These are phyloP conservation scores for Drosophila orosa DNA, from an alignment of 1,140 invertebrate species.

Conservation along the genomic window DNA sequence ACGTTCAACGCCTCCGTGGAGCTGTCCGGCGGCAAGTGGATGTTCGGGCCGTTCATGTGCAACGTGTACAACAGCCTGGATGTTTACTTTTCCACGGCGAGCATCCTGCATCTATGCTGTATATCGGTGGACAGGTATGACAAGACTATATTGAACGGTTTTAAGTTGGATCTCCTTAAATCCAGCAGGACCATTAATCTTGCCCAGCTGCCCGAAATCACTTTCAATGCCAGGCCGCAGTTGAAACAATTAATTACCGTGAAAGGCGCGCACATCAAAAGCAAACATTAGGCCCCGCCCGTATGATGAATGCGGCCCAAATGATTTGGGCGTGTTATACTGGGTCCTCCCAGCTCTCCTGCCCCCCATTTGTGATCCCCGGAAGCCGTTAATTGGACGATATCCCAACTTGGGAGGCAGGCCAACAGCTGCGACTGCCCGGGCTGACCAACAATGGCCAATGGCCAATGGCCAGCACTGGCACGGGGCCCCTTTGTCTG, in stretches of 20 bases:
- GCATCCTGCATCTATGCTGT: conserved; percentile 96
- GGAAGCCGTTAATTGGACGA: conserved; percentile 68
- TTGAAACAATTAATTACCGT: conserved; percentile 76
- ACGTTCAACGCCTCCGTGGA: conserved; percentile 97
- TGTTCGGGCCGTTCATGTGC: conserved; percentile 95
- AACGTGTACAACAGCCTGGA: conserved; percentile 97
- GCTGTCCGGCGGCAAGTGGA: conserved; percentile 90
- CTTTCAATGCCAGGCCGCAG: conserved; percentile 53
- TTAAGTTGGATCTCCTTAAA: conserved; percentile 28
- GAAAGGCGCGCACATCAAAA: conserved; percentile 77
- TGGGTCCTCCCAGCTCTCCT: conserved; percentile 1
- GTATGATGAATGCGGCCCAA: conserved; percentile 79
- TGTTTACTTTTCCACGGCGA: conserved; percentile 97
- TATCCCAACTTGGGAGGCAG: conserved; percentile 37
- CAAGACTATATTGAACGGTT: conserved; percentile 10
- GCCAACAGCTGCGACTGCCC: conserved; percentile 47
- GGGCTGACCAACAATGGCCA: conserved; percentile 41
- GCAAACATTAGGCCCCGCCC: conserved; percentile 67
- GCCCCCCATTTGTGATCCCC: not conserved
- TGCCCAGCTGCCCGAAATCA: conserved; percentile 65
- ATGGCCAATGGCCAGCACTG: conserved; percentile 19
- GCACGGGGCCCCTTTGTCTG: conserved; percentile 54
- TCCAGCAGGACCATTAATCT: conserved; percentile 60
- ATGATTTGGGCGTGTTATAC: conserved; percentile 60
- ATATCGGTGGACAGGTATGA: conserved; percentile 93